Evolutionary conservation across 1,140 invertebrate species (phyloP).

Genomic region (Whitmania pigra): DNA sequence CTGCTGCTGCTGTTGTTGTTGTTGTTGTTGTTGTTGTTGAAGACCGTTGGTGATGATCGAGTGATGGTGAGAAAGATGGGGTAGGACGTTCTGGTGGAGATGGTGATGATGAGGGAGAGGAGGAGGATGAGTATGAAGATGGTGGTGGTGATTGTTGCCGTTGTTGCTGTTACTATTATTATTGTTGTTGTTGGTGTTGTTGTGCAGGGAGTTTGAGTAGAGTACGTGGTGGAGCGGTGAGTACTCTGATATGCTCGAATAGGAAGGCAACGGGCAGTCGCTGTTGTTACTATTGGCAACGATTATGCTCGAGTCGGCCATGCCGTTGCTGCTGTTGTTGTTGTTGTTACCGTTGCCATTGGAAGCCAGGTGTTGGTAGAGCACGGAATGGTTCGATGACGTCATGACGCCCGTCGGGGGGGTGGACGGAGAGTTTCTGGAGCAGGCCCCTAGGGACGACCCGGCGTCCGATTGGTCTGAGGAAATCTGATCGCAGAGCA

Average conservation of each 20-base stretch:
- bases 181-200: slow-evolving; percentile 1
- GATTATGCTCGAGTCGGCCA: slow-evolving; percentile 5
- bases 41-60: too few species aligned
- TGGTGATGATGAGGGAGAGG: background rate
- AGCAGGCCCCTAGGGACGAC: background rate
- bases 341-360: background rate
- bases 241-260: background rate
- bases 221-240: background rate
- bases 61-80: background rate
- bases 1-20: slow-evolving; percentile 1
- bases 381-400: background rate
- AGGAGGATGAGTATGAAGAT: background rate
- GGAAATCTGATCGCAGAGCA: slow-evolving; percentile 6
- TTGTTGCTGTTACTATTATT: background rate
- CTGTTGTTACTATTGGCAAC: background rate
- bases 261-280: slow-evolving; percentile 6
- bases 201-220: slow-evolving; percentile 11
- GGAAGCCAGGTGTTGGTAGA: background rate
- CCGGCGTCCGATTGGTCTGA: slow-evolving; percentile 6
- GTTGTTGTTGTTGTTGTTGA: background rate
- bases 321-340: slow-evolving; percentile 2
- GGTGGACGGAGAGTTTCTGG: background rate
- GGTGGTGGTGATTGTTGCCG: background rate
- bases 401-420: background rate
- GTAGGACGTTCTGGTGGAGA: background rate